These are phyloP conservation scores for Epizoanthus scotinus DNA, from an alignment of 92 coral and sea anemone genomes.

Conservation along the genomic window DNA sequence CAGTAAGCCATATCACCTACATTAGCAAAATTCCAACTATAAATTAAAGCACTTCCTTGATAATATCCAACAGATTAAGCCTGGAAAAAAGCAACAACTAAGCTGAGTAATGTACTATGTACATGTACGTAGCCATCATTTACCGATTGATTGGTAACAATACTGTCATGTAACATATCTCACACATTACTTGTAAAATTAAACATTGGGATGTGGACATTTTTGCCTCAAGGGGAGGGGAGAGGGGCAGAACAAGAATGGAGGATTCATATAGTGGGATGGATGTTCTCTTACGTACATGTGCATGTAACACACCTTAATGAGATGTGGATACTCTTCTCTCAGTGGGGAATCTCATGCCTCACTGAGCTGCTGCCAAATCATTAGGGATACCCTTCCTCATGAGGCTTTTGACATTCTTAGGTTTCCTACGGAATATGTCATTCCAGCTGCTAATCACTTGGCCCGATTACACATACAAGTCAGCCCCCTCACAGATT, in stretches of 20 bases:
- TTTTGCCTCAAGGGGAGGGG: too few relatives aligned
- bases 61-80: constrained; percentile 97
- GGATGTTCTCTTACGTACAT: too few relatives aligned
- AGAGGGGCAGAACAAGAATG: too few relatives aligned
- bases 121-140: too few relatives aligned
- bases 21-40: constrained; percentile 95
- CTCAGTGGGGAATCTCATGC: constrained; percentile 89
- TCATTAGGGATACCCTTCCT: constrained; percentile 94
- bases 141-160: too few relatives aligned
- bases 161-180: too few relatives aligned
- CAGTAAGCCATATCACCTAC: too few relatives aligned
- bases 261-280: too few relatives aligned
- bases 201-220: too few relatives aligned
- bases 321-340: constrained; percentile 80
- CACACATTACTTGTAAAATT: too few relatives aligned
- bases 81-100: constrained; percentile 35
- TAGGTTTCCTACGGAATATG: constrained; percentile 75
- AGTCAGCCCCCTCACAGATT: constrained; percentile 76
- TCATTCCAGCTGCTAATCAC: constrained; percentile 90
- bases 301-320: constrained; percentile 59
- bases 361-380: constrained; percentile 96
- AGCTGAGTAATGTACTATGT: too few relatives aligned
- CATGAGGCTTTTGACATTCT: constrained; percentile 77
- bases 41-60: constrained; percentile 98
- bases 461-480: constrained; percentile 89